phyloP scores from a whole-genome alignment of 1,140 invertebrate genomes.

The Uloborus diversus region DNA sequence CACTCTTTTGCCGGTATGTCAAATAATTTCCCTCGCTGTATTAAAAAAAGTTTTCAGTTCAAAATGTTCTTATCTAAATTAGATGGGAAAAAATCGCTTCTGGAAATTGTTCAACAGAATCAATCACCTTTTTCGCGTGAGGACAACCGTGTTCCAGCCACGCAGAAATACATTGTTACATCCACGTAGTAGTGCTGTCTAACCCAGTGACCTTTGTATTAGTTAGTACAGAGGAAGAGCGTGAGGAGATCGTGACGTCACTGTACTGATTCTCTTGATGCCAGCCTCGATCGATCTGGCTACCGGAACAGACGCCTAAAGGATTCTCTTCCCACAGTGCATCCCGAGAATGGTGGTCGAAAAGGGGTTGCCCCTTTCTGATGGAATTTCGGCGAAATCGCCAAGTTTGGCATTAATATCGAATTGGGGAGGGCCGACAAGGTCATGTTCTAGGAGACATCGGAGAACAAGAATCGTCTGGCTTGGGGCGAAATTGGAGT shows the following conservation, averaged over 20 bases:
- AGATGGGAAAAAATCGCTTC: no score
- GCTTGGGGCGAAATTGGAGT: no score
- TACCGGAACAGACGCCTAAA: constrained; percentile 47
- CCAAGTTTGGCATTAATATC: constrained; percentile 18
- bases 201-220: constrained; percentile 53
- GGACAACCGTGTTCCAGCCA: neutral
- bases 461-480: no score
- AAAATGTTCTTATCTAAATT: neutral
- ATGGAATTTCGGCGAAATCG: neutral
- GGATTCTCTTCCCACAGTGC: constrained; percentile 44
- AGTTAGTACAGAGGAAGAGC: constrained; percentile 8
- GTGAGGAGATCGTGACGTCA: constrained; percentile 51
- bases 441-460: no score
- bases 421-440: neutral
- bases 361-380: constrained; percentile 23
- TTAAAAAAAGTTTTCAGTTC: neutral
- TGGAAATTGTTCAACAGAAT: neutral
- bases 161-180: constrained; percentile 15
- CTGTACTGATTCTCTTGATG: constrained; percentile 37
- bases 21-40: neutral
- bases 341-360: neutral
- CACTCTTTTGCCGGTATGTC: neutral
- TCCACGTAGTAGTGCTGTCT: constrained; percentile 26
- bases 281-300: constrained; percentile 39
- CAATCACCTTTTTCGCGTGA: neutral